These are phyloP conservation scores for Oophaga pumilio DNA, from an alignment of 2,113 vertebrate species.

Conservation along the genomic window DNA sequence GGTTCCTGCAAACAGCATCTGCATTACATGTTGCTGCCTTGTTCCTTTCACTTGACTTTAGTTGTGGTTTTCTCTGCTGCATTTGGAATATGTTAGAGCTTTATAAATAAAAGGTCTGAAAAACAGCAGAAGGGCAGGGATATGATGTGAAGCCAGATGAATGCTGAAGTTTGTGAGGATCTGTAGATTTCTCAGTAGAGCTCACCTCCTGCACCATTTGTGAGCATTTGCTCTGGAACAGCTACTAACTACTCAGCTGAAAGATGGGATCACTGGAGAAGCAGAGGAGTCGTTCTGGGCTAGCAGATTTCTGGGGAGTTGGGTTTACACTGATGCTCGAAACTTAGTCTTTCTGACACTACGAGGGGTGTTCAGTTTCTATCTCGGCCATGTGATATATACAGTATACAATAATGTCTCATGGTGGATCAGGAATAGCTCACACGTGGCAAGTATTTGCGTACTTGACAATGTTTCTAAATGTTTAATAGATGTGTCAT, in stretches of 20 bases:
- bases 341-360: background rate
- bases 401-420: background rate
- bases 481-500: background rate
- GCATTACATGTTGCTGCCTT: background rate
- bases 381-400: background rate
- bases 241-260: background rate
- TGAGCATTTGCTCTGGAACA: background rate
- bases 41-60: background rate
- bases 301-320: background rate
- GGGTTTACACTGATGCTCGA: background rate
- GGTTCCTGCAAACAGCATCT: background rate
- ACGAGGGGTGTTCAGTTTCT: background rate
- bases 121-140: background rate
- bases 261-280: background rate
- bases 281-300: background rate
- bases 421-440: background rate
- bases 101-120: background rate
- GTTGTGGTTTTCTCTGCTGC: background rate
- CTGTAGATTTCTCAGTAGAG: background rate
- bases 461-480: background rate
- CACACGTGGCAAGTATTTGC: background rate
- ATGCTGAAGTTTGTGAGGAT: background rate
- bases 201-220: background rate
- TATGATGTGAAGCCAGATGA: background rate
- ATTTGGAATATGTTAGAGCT: background rate